Percentiles rank a stretch among this genome's conserved stretches.
These are phyloP conservation scores for Halcyon badia DNA, from an alignment of 2,797 vertebrate species.

Conservation along the genomic window DNA sequence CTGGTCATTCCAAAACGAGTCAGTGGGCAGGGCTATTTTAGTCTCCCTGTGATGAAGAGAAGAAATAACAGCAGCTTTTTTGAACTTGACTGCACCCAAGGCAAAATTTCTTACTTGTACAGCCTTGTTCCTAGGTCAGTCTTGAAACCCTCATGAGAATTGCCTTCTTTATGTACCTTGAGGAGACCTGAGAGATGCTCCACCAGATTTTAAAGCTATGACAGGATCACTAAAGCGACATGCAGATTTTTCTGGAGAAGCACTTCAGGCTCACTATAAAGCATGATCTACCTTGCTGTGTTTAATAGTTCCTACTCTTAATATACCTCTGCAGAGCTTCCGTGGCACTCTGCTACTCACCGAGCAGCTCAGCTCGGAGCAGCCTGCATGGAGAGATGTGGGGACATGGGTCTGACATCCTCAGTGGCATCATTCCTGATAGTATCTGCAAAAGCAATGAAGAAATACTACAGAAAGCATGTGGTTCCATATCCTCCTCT, in stretches of 20 bases:
- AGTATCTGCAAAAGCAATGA: not conserved
- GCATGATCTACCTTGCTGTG: not conserved
- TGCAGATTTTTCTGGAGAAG: not conserved
- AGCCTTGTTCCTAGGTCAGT: not conserved
- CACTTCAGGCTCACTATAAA: accelerated
- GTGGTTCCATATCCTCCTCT: not conserved
- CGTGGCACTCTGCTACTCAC: accelerated
- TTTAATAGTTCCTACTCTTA: not conserved
- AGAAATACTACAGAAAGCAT: not conserved
- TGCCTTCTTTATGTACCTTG: not conserved
- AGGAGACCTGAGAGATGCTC: not conserved
- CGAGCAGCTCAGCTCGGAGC: not conserved
- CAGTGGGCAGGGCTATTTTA: accelerated
- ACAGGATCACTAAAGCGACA: not conserved
- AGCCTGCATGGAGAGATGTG: accelerated
- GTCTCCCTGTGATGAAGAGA: not conserved
- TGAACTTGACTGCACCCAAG: not conserved
- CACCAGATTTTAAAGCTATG: not conserved
- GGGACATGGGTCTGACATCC: accelerated
- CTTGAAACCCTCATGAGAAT: not conserved
- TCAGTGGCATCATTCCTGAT: accelerated
- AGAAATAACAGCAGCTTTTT: not conserved
- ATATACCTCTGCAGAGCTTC: not conserved
- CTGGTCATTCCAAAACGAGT: accelerated
- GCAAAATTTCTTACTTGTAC: not conserved